Base-by-base conservation (phyloP, 2,888 invertebrate species). In the Penaeus monodon region DNA sequence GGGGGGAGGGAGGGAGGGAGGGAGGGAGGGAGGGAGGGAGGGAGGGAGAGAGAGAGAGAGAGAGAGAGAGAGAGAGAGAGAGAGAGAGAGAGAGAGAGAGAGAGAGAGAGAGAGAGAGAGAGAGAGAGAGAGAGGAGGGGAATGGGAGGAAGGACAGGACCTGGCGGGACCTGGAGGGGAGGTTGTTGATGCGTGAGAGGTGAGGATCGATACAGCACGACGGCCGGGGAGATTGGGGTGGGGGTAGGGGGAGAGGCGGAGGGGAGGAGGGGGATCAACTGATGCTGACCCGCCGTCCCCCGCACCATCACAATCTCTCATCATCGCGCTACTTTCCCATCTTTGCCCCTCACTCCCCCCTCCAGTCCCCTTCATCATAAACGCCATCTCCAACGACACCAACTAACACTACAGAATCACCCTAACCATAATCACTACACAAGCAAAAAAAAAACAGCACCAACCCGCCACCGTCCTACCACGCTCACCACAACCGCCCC, bases 161-260 rank as follows among this genome's bases (percentile, higher is more conserved):
- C 57, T 57, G 57, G 57, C 57, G 57, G 57, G 57, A 57, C 57
- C 17, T 57, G 57, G 57, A 57, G 57, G 76, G 44, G 29, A 27
- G 57, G 77, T 77, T 77, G 77, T 77, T 77, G 77, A 77, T 77
- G 49, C 77, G 77, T 77, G 77, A 77, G 77, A 63, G 77, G 57
- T 77, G 73, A 38, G 77, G 77, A 77, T 77, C 77, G 77, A 77
- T 77, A 77, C 77, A 20, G 57, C 77, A 27, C 27, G 77, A 77
- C 77, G 77, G 77, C 77, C 44, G 29, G 17, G 76, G 38, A 63
- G 63, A 29, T 38, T 77, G 77, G 57, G 63, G 27, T 38, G 57
- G 10, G 17, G 57, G 57, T n/a, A 24, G 20, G 29, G 57, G 57
- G 77, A 57, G 49, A 44, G 49, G 38, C 27, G 49, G 49, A 49